Conservation (phyloP, 2,888 invertebrate species). For the Eilema caniola region DNA sequence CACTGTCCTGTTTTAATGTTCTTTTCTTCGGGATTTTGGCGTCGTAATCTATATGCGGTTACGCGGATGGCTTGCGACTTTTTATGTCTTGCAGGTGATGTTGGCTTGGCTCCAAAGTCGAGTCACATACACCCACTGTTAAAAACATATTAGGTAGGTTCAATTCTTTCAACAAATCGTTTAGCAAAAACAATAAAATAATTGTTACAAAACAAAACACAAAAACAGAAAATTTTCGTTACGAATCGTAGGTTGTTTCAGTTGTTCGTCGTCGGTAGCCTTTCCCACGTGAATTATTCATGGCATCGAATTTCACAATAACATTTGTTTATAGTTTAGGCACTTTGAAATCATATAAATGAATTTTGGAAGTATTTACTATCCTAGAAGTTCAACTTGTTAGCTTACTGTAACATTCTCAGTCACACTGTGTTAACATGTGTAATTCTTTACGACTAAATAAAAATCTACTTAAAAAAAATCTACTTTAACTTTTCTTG, state of each 20-base stretch:
- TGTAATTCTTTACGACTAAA: too few relatives aligned
- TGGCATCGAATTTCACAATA: constrained; percentile 64
- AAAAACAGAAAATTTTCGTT: constrained; percentile 62
- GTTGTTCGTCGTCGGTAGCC: constrained; percentile 62
- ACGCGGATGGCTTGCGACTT: too few relatives aligned
- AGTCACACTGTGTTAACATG: too few relatives aligned
- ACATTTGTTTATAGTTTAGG: constrained; percentile 49
- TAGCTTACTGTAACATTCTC: too few relatives aligned
- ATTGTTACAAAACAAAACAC: background rate
- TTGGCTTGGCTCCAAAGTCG: too few relatives aligned
- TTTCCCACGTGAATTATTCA: constrained; percentile 78
- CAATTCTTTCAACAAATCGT: background rate
- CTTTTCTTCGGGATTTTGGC: too few relatives aligned
- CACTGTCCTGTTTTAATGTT: too few relatives aligned
- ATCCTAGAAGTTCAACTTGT: too few relatives aligned
- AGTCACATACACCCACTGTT: background rate
- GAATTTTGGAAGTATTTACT: constrained; percentile 12
- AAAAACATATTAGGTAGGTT: background rate
- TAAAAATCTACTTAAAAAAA: too few relatives aligned
- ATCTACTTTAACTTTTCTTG: background rate
- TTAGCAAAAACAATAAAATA: background rate
- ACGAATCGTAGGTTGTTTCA: constrained; percentile 64
- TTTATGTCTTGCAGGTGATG: background rate
- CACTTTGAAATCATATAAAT: constrained; percentile 28
- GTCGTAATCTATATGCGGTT: too few relatives aligned